phyloP scores from a whole-genome alignment of 2,888 invertebrate species.

The Anthophora plumipes region DNA sequence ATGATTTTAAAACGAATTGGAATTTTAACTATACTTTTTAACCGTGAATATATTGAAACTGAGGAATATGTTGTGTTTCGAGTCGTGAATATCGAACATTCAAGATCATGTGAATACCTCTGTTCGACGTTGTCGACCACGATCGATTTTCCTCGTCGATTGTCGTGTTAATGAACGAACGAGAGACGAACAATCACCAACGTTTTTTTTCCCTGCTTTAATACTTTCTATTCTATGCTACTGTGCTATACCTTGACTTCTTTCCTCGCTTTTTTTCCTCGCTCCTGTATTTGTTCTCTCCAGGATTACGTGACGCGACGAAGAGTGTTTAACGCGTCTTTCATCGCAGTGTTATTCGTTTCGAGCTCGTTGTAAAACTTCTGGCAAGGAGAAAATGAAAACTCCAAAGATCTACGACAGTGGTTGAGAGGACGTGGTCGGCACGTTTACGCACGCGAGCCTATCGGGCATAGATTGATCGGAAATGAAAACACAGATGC shows the following conservation, averaged over 20 bases:
- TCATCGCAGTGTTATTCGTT: slow-evolving; percentile 21
- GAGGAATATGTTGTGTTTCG: slow-evolving; percentile 15
- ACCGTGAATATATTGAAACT: neutral
- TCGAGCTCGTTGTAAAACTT: neutral
- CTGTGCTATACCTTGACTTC: neutral
- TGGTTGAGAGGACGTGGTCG: slow-evolving; percentile 13
- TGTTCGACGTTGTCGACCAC: slow-evolving; percentile 7
- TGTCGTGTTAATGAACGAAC: slow-evolving; percentile 8
- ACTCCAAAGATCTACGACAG: neutral
- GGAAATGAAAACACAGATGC: slow-evolving; percentile 18
- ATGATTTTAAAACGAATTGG: slow-evolving; percentile 9
- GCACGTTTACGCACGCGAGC: neutral
- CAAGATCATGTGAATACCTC: slow-evolving; percentile 3
- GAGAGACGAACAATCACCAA: slow-evolving; percentile 19
- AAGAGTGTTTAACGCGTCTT: slow-evolving; percentile 20
- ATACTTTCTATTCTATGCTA: slow-evolving; percentile 17
- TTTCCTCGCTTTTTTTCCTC: neutral
- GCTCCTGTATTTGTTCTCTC: slow-evolving; percentile 10
- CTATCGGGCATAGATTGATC: slow-evolving; percentile 12
- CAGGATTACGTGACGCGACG: slow-evolving; percentile 5
- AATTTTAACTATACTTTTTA: slow-evolving; percentile 19
- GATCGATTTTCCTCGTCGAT: neutral
- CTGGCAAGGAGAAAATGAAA: neutral
- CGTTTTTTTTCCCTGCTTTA: slow-evolving; percentile 5
- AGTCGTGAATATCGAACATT: slow-evolving; percentile 4